These are phyloP conservation scores for Eremophila alpestris DNA, from an alignment of 2,797 vertebrate species.

Conservation along the genomic window DNA sequence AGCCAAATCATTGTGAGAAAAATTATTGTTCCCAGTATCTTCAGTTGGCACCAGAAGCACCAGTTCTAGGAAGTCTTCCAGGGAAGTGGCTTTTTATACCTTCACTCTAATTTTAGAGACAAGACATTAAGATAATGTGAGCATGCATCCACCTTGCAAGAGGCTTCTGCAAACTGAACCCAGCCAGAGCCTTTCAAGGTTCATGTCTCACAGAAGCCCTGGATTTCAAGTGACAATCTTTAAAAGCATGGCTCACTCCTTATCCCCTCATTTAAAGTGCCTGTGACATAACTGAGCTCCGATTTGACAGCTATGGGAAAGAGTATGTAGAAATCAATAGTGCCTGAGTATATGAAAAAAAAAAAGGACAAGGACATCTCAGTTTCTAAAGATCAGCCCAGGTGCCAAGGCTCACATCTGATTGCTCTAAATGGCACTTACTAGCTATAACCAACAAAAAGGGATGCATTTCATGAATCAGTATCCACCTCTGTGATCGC, in stretches of 20 bases:
- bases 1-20: background rate
- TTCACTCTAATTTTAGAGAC: constrained; percentile 34
- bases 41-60: background rate
- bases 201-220: background rate
- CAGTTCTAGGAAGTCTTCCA: constrained; percentile 32
- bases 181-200: background rate
- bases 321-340: background rate
- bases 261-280: background rate
- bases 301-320: background rate
- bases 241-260: background rate
- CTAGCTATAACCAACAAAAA: background rate
- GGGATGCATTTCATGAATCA: background rate
- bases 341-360: background rate
- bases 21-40: constrained; percentile 16
- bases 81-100: constrained; percentile 26
- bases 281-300: background rate
- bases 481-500: background rate
- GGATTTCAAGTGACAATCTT: background rate
- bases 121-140: background rate
- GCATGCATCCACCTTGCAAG: background rate
- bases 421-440: background rate
- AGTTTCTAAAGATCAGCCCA: background rate
- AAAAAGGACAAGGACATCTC: background rate
- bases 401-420: background rate
- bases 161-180: background rate